Conservation (phyloP, 2,797 vertebrate genomes). For the Erethizon dorsatum region DNA sequence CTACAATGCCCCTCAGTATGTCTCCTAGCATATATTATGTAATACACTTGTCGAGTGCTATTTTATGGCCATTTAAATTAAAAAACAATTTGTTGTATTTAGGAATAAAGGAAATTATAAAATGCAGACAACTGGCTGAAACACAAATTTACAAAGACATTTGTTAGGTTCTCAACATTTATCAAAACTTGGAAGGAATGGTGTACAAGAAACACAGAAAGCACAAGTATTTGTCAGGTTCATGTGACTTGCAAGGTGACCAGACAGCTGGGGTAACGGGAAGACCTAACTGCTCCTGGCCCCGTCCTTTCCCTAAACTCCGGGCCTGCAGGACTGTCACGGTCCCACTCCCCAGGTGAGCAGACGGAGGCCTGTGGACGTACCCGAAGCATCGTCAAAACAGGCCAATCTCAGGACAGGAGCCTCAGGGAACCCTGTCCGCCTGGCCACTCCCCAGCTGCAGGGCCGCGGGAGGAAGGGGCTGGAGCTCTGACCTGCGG, state of each 20-base stretch:
- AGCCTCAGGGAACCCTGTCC: not conserved
- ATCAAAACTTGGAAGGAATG: not conserved
- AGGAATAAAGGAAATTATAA: not conserved
- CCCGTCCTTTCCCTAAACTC: not conserved
- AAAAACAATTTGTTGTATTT: not conserved
- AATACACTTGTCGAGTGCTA: not conserved
- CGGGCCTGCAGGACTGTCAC: not conserved
- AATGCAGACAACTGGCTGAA: not conserved
- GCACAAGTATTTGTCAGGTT: not conserved
- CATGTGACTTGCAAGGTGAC: not conserved
- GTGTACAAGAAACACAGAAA: not conserved
- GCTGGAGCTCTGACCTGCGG: not conserved
- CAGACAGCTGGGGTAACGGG: accelerated
- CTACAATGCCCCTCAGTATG: not conserved
- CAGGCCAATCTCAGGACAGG: not conserved
- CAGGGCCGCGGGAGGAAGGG: not conserved
- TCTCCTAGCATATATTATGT: not conserved
- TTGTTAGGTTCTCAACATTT: not conserved
- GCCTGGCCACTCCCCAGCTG: not conserved
- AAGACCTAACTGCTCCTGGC: not conserved
- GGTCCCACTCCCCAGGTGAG: not conserved
- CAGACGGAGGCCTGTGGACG: not conserved
- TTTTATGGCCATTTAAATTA: slow-evolving; percentile 27
- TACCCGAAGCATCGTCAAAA: not conserved
- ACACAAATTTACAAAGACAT: not conserved